Percentiles rank a stretch among this genome's conserved stretches.
These are phyloP conservation scores for Eubucco bourcierii DNA, from an alignment of 2,113 vertebrate species.

Conservation along the genomic window DNA sequence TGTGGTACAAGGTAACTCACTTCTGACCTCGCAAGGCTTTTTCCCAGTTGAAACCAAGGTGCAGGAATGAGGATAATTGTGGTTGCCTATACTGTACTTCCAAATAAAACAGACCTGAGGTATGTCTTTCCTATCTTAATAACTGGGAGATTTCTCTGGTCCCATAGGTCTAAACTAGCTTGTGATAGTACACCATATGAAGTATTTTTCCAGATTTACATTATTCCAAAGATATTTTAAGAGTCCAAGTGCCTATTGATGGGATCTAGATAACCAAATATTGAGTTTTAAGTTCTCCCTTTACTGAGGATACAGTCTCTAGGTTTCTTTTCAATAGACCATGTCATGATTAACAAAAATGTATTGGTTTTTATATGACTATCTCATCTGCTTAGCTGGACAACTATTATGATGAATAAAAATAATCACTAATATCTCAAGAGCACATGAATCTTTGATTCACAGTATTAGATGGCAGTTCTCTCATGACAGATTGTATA, in stretches of 20 bases:
- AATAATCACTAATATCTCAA: background rate
- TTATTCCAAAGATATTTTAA: background rate
- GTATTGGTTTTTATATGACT: background rate
- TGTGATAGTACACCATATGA: background rate
- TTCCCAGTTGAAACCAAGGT: background rate
- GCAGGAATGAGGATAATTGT: background rate
- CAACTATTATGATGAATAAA: background rate
- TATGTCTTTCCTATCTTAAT: fast-evolving
- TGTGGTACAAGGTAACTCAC: background rate
- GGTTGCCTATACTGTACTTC: background rate
- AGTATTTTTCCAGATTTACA: background rate
- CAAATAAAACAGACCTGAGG: background rate
- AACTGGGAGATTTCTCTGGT: background rate
- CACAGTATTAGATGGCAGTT: background rate
- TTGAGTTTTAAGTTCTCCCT: background rate
- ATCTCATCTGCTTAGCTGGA: background rate
- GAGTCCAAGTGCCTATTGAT: background rate
- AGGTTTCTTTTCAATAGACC: background rate
- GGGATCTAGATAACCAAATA: background rate
- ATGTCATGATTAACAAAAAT: background rate
- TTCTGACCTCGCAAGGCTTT: background rate
- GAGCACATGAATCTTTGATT: background rate
- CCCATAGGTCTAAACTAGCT: background rate
- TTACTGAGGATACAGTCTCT: background rate
- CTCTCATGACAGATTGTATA: background rate